Conservation (phyloP, 2,113 vertebrate species). For the Eclectus roratus region DNA sequence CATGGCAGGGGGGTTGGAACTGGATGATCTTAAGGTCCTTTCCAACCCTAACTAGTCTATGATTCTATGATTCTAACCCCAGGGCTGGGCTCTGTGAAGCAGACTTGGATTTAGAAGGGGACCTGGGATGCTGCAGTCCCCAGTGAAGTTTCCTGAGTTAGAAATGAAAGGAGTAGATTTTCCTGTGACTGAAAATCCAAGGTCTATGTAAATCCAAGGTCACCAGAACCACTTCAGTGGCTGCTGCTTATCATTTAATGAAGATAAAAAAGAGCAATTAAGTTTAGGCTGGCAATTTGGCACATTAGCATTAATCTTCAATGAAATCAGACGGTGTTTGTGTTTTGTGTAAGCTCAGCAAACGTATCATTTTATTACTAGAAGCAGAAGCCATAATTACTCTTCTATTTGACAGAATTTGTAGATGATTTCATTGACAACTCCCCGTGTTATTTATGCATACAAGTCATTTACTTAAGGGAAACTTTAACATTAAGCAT, state of each 20-base stretch:
- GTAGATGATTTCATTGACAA: slow-evolving; percentile 31
- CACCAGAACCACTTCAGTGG: not conserved
- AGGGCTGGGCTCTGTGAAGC: not conserved
- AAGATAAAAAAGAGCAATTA: slow-evolving; percentile 71
- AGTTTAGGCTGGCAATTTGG: slow-evolving; percentile 41
- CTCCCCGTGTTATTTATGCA: not conserved
- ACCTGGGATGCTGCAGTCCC: not conserved
- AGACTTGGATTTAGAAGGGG: not conserved
- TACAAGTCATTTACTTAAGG: not conserved
- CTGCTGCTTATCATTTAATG: slow-evolving; percentile 43
- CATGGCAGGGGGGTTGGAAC: too few species aligned
- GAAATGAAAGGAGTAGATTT: not conserved
- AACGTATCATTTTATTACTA: slow-evolving; percentile 11
- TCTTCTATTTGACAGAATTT: slow-evolving; percentile 14
- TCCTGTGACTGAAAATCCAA: not conserved
- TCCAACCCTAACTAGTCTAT: fast-evolving
- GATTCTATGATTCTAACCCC: too few species aligned
- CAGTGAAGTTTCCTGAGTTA: fast-evolving
- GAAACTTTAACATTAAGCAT: not conserved
- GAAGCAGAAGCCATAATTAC: slow-evolving; percentile 43
- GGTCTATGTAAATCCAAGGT: slow-evolving; percentile 4
- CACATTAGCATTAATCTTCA: slow-evolving; percentile 62
- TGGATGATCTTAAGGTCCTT: too few species aligned
- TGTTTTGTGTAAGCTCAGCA: slow-evolving; percentile 10
- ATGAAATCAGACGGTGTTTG: slow-evolving; percentile 49